Percentiles rank a stretch among this genome's conserved stretches.
Evolutionary conservation across 2,113 vertebrate species (phyloP).

Genomic region (Sorex araneus): DNA sequence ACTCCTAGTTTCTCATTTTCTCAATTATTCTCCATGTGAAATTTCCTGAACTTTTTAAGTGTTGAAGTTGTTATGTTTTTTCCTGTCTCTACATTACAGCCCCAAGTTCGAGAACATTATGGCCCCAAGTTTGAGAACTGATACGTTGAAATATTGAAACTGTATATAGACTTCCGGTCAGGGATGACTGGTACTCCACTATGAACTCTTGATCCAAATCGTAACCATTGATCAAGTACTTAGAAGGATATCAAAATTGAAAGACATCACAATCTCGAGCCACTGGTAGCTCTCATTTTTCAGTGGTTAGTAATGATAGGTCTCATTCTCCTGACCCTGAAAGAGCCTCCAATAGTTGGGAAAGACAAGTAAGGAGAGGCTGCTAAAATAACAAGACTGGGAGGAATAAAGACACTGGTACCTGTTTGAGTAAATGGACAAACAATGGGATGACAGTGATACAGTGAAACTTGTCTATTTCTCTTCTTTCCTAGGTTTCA

Average conservation of each 20-base stretch:
- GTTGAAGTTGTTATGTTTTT: background rate
- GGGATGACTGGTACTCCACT: background rate
- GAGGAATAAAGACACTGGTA: too few relatives aligned
- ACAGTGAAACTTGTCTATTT: background rate
- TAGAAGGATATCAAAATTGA: background rate
- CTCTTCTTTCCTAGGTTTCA: background rate
- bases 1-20: background rate
- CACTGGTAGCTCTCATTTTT: background rate
- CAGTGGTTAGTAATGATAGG: too few relatives aligned
- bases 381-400: too few relatives aligned
- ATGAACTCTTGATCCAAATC: background rate
- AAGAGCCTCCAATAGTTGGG: too few relatives aligned
- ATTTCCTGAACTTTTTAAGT: background rate
- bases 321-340: too few relatives aligned
- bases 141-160: background rate
- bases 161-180: background rate
- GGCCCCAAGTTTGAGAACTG: background rate
- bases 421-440: too few relatives aligned
- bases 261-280: background rate
- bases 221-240: background rate
- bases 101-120: too few relatives aligned
- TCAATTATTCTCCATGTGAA: background rate
- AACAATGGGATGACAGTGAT: too few relatives aligned
- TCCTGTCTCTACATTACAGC: too few relatives aligned
- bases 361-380: too few relatives aligned